These are phyloP conservation scores for Neoniphon sammara DNA, from an alignment of 2,797 vertebrate species.

Conservation along the genomic window DNA sequence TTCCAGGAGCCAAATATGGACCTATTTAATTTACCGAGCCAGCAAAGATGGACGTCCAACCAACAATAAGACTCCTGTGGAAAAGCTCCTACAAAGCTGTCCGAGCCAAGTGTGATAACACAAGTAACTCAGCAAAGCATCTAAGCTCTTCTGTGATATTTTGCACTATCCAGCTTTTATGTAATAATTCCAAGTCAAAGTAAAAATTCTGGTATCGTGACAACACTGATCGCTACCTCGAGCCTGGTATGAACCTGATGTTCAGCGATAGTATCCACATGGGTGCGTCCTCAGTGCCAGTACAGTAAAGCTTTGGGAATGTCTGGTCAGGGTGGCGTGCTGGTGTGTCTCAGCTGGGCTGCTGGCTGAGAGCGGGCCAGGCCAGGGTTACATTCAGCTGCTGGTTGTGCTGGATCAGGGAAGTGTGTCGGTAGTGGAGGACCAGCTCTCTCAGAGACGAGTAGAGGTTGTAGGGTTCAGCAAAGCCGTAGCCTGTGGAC, in stretches of 20 bases:
- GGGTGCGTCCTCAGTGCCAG: conserved; percentile 38
- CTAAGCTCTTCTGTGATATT: not conserved
- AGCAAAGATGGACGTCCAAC: no score
- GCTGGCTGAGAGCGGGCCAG: conserved; percentile 86
- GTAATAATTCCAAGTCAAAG: no score
- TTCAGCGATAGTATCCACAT: conserved; percentile 14
- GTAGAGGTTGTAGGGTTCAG: conserved; percentile 94
- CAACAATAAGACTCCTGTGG: not conserved
- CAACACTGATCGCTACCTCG: conserved; percentile 37
- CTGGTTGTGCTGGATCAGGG: conserved; percentile 94
- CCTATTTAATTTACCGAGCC: no score
- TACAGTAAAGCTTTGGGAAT: conserved; percentile 61
- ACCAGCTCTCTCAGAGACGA: conserved; percentile 92
- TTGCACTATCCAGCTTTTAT: no score
- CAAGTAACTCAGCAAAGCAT: not conserved
- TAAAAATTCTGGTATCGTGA: not conserved
- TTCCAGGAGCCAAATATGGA: no score
- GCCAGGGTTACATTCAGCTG: conserved; percentile 93
- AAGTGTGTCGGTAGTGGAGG: conserved; percentile 92
- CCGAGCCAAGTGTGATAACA: not conserved
- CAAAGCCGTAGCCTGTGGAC: conserved; percentile 89
- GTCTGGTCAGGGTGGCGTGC: conserved; percentile 52
- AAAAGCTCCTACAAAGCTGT: conserved; percentile 16
- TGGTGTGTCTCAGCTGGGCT: conserved; percentile 77
- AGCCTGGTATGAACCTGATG: conserved; percentile 11